Conservation (phyloP, 2,113 vertebrate genomes). For the Peromyscus polionotus region DNA sequence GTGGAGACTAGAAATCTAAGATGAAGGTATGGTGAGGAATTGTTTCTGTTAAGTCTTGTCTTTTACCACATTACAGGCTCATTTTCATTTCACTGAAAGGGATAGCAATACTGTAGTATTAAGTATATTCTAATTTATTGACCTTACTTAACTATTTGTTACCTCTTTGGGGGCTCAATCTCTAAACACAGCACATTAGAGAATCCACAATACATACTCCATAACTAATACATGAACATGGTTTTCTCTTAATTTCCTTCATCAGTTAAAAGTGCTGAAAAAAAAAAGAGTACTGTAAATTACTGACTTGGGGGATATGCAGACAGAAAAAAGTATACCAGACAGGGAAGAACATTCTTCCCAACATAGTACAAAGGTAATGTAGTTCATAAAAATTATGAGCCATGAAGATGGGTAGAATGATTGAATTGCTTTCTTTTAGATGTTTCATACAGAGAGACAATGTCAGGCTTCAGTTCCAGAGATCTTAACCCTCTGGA, state of each 20-base stretch:
- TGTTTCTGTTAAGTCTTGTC: not conserved
- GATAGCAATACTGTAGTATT: not conserved
- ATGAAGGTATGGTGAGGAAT: not conserved
- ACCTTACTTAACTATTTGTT: not conserved
- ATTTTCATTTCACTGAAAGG: not conserved
- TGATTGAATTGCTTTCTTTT: not conserved
- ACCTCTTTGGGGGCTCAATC: not conserved
- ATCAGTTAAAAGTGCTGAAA: not conserved
- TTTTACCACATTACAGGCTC: not conserved
- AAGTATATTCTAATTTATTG: not conserved
- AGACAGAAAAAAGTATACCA: constrained; percentile 6
- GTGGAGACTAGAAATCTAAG: not conserved
- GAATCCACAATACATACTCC: not conserved
- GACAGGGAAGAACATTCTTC: not conserved
- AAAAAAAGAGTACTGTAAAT: not conserved
- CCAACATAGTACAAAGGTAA: not conserved
- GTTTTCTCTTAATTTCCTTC: not conserved
- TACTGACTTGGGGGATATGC: not conserved
- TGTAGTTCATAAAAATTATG: not conserved
- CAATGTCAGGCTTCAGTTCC: not conserved
- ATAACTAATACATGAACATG: not conserved
- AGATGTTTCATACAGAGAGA: not conserved
- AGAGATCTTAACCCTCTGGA: not conserved
- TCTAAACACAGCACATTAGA: not conserved
- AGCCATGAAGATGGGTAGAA: not conserved